phyloP scores from a whole-genome alignment of 2,888 invertebrate genomes.

The Ectemnius cavifrons region DNA sequence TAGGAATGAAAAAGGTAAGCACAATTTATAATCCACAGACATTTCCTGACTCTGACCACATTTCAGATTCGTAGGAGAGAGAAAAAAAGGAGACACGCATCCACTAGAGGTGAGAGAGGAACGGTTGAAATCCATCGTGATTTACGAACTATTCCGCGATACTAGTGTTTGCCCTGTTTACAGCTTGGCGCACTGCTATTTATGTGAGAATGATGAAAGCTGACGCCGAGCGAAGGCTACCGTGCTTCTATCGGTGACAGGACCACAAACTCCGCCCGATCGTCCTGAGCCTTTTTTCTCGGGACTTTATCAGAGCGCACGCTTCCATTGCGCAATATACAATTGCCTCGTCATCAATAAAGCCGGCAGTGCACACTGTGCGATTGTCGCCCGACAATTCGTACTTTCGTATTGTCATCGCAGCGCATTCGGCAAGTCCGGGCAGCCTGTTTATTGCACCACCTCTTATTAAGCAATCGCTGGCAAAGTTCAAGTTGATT shows the following conservation, averaged over 20 bases:
- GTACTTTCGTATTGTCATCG: slow-evolving; percentile 1
- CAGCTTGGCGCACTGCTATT: slow-evolving; percentile 18
- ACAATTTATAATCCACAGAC: slow-evolving; percentile 28
- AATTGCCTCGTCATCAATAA: no score
- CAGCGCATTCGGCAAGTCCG: neutral
- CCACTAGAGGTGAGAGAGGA: neutral
- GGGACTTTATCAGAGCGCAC: neutral
- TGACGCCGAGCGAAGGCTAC: neutral
- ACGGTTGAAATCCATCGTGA: slow-evolving; percentile 39
- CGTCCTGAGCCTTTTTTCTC: neutral
- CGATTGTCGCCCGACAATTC: neutral
- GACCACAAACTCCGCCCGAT: slow-evolving; percentile 21
- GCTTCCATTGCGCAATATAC: no score
- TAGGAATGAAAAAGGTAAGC: neutral
- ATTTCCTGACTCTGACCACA: slow-evolving; percentile 31
- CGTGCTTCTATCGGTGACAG: slow-evolving; percentile 9
- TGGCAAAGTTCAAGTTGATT: no score
- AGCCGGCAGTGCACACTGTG: neutral
- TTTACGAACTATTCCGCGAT: slow-evolving; percentile 39
- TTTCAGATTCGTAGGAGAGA: slow-evolving; percentile 6
- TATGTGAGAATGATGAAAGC: neutral
- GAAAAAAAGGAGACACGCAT: neutral
- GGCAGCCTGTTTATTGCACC: neutral
- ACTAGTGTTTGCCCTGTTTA: slow-evolving; percentile 33
- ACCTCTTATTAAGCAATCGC: neutral